Base-by-base conservation (phyloP, 2,888 invertebrate genomes). In the Lucinisca nassula region DNA sequence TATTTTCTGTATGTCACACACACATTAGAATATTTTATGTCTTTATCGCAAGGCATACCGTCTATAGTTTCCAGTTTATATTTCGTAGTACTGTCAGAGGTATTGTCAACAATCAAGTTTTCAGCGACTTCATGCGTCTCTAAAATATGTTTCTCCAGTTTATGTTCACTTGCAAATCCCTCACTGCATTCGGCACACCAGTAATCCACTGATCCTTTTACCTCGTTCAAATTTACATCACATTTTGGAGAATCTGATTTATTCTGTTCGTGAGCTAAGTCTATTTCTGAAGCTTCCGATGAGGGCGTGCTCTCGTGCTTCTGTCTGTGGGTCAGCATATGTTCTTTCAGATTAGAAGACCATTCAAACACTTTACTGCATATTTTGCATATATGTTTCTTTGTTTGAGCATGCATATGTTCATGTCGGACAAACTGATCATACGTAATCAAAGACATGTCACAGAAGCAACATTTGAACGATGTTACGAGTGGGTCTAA, bases 121-220 rank as follows among this genome's bases (percentile, higher is more conserved):
- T 51, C 77, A 0, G 12, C 79, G 17, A 30, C 17, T 80, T 94
- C 94, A 38, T 94, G 94, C 27, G 90, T 90, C 40, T 79, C 78
- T 0, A 79, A 74, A 45, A 94, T 94, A 67, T 94, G 94, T 17
- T 89, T 88, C 14, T 92, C 88, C 6, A 94, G 84, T n/a, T 84
- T 70, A 45, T 88, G 84, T 75, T 94, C 94, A 10, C 92, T 89
- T 24, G 87, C 90, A 61, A 94, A 94, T 0, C 94, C 94, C 14
- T 91, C 88, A 40, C 93, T 92, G 77, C 94, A 94, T 85, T 94
- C 94, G 0, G 93, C 91, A 76, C 94, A 94, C 93, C 93, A 94
- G 79, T 94, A 93, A 32, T 94, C 92, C 24, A 61, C 61, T 27
- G 27, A 61, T 6, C 61, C 61, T 61, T 61, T 61, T 4, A 24